A percentile compares a stretch with the other conserved stretches of the same genome.
Evolutionary conservation across 2,113 vertebrate genomes (phyloP).

Genomic region (Steatornis caripensis): DNA sequence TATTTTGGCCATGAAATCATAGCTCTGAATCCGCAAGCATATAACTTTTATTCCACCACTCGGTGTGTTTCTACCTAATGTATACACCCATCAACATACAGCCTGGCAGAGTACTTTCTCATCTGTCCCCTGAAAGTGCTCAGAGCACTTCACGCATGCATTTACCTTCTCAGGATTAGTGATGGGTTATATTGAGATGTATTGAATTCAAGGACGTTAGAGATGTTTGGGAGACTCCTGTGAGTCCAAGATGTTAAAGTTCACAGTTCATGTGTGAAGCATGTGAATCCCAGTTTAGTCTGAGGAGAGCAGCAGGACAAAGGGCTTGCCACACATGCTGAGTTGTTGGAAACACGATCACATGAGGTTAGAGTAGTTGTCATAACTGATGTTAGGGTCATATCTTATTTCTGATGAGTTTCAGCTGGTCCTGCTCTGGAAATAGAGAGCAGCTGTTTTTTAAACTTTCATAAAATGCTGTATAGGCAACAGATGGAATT

Average conservation of each 20-base stretch:
- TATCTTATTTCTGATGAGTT: constrained; percentile 68
- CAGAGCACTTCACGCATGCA: background rate
- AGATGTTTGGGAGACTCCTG: background rate
- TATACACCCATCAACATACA: background rate
- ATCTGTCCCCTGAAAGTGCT: background rate
- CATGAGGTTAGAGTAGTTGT: constrained; percentile 30
- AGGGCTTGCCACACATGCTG: constrained; percentile 53
- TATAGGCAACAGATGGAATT: background rate
- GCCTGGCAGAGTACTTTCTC: background rate
- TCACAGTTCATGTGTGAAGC: constrained; percentile 53
- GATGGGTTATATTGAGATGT: background rate
- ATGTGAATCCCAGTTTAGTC: constrained; percentile 48
- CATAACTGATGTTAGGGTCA: constrained; percentile 42
- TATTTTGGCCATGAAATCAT: background rate
- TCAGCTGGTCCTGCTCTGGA: constrained; percentile 60
- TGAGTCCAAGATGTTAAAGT: constrained; percentile 37
- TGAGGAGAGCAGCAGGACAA: constrained; percentile 57
- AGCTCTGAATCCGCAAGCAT: background rate
- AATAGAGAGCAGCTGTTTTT: constrained; percentile 52
- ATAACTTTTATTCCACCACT: background rate
- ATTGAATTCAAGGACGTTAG: constrained; percentile 10
- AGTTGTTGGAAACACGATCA: constrained; percentile 58
- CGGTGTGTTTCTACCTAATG: background rate
- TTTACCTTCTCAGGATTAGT: constrained; percentile 22
- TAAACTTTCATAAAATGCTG: background rate